Evolutionary conservation across 2,797 vertebrate genomes (phyloP), one percentile per base, ranked within the genome.

Genomic region (Acanthiza pusilla): DNA sequence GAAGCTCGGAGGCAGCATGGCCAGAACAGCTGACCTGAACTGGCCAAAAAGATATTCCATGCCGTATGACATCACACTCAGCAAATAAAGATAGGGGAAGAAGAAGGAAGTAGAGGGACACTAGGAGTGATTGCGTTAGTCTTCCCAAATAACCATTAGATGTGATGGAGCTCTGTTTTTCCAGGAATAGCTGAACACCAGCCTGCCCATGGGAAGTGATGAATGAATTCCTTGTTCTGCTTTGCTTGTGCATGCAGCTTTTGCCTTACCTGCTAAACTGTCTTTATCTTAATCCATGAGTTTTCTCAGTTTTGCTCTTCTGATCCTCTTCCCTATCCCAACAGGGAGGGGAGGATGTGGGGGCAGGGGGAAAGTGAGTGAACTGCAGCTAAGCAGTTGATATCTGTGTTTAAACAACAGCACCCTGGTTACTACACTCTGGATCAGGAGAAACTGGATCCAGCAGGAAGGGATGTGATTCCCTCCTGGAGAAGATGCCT

Each of bases 301-400:
- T 50, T 63, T 50, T 63, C 20, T 32, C 20, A 29, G 23, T 51
- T 83, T 71, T 70, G 9, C 22, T 26, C 9, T n/a, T 76, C 36
- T 63, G 23, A 51, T 38, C 32, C 15, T 68, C 22, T 81, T 68
- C 15, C 15, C 21, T 15, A 27, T 32, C 11, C 43, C 13, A 70
- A 17, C 2, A 30, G 4, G 4, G 13, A 61, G 12, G 16, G 13
- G 9, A 50, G 10, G 21, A 34, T 0, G 0, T 2, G 6, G 13
- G 43, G 2, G 5, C 2, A 43, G 6, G 13, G 43, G 3, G 6
- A 2, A 50, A 38, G 8, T 57, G 16, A 38, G 3, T n/a, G 50
- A 70, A 11, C 11, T 57, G 20, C 32, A 70, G 2, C 27, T 21
- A 43, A 57, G 11, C 5, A 45, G 20, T 7, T 63, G 23, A 15